Percentiles rank a stretch among this genome's conserved stretches.
These are phyloP conservation scores for Spongilla lacustris DNA, from an alignment of 37 sponge, comb jelly and placozoan species.

Conservation along the genomic window DNA sequence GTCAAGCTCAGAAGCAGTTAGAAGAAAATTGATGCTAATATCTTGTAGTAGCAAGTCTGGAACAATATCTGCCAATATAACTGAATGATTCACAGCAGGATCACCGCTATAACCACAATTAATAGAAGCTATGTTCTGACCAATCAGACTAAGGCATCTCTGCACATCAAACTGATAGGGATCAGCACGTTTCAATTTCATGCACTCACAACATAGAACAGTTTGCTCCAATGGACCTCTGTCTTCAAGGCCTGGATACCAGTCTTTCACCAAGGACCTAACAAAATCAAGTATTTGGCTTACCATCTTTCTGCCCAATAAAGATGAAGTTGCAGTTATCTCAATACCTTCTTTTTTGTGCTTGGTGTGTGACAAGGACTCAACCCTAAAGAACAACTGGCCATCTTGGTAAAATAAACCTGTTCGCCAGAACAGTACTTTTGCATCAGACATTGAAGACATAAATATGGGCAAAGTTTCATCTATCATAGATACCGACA, in stretches of 20 bases:
- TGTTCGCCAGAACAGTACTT: conserved; percentile 64
- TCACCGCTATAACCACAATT: conserved; percentile 47
- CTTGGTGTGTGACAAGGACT: conserved; percentile 42
- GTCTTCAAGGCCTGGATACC: conserved; percentile 83
- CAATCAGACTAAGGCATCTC: conserved; percentile 26
- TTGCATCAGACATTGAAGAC: conserved; percentile 13
- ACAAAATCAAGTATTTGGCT: conserved; percentile 78
- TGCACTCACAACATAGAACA: conserved; percentile 74
- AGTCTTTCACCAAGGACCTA: conserved; percentile 62
- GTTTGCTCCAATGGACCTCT: conserved; percentile 44
- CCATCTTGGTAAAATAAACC: conserved; percentile 62
- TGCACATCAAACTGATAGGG: conserved; percentile 60
- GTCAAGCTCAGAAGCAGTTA: conserved; percentile 58
- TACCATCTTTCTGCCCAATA: conserved; percentile 64
- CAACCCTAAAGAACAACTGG: conserved; percentile 53
- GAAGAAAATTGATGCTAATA: conserved; percentile 62
- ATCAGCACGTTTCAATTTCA: conserved; percentile 4
- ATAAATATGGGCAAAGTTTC: too few relatives aligned
- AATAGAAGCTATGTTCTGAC: conserved; percentile 33
- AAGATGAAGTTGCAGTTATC: conserved; percentile 42
- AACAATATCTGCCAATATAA: conserved; percentile 66
- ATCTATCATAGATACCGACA: too few relatives aligned
- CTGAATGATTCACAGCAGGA: conserved; percentile 43
- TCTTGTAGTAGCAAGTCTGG: conserved; percentile 90
- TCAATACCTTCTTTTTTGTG: conserved; percentile 63